Evolutionary conservation across 2,888 invertebrate species (phyloP).

Genomic region (Lasius platythorax): DNA sequence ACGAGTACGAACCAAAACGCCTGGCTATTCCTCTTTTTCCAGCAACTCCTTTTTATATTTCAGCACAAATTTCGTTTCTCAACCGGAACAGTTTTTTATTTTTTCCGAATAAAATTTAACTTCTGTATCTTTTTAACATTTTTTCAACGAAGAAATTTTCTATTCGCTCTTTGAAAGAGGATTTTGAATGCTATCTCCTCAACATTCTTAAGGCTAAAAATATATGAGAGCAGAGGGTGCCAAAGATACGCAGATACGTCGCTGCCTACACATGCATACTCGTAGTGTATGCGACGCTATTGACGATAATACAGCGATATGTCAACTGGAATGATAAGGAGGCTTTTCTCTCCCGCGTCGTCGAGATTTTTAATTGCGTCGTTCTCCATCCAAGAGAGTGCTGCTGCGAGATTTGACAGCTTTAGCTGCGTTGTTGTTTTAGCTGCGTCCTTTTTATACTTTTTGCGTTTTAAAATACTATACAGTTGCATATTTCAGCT

Average conservation of each 20-base stretch:
- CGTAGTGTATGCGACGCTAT: not conserved
- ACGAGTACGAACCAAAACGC: not conserved
- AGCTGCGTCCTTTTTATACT: not conserved
- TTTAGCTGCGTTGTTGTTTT: constrained; percentile 9
- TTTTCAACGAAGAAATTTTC: not conserved
- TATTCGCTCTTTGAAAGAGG: not conserved
- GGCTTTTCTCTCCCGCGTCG: not conserved
- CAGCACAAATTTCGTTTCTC: not conserved
- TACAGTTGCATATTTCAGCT: constrained; percentile 6
- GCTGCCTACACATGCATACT: constrained; percentile 21
- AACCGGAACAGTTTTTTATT: not conserved
- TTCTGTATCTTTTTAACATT: not conserved
- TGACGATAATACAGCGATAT: constrained; percentile 29
- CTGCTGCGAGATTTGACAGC: constrained; percentile 24
- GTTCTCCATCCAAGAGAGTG: constrained; percentile 12
- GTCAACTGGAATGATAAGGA: constrained; percentile 45
- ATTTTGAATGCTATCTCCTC: not conserved
- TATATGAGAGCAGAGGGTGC: not conserved
- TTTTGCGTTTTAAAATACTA: constrained; percentile 14
- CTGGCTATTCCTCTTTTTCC: not conserved
- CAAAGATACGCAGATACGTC: not conserved
- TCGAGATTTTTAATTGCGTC: constrained; percentile 50
- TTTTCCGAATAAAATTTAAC: not conserved
- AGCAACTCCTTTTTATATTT: not conserved
- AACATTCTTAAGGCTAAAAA: not conserved